Evolutionary conservation across 2,113 vertebrate genomes (phyloP), one percentile per base, ranked within the genome.

Genomic region (Glaucomys volans): DNA sequence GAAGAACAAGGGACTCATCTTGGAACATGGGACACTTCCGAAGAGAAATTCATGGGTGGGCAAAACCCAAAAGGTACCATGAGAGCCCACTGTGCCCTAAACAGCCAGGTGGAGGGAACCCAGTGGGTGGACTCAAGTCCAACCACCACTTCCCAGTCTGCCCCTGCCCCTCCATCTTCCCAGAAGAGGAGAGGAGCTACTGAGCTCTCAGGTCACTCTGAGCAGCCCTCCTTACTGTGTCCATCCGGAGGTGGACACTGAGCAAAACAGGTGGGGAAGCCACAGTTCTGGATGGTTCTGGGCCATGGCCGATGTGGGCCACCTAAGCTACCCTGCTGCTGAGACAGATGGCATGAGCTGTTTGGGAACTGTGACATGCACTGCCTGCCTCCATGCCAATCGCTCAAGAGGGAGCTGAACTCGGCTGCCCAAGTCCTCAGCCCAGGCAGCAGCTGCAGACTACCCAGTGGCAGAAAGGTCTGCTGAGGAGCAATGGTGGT

Each of bases 371-470:
- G 3, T 3, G 10, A 74, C 18, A 14, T 13, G 13, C n/a, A 20
- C 0, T 0, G 59, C 75, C n/a, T 1, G 32, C n/a, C 47, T 47
- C 76, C 10, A 17, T 2, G 17, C 76, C 50, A 52, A 0, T 8
- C 35, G 50, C 84, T 40, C 37, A 0, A 40, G n/a, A 89, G 8
- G 57, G 24, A 8, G 81, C 22, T 71, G 37, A 83, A n/a, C 30
- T 5, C 17, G 57, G 75, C 75, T 44, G 9, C 87, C 26, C 35
- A 9, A 0, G 47, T 9, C 30, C 62, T 8, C 3, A 30, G 64
- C 30, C 42, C 4, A 13, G 32, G 74, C n/a, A n/a, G 57, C 20
- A 22, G 13, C 59, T 14, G 6, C 59, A 66, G 37, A 30, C 59
- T 22, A 77, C 87, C 24, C 26, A 37, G 47, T 10, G 67, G 37